Base-by-base conservation (phyloP, 2,888 invertebrate genomes). In the Hetaerina titia region DNA sequence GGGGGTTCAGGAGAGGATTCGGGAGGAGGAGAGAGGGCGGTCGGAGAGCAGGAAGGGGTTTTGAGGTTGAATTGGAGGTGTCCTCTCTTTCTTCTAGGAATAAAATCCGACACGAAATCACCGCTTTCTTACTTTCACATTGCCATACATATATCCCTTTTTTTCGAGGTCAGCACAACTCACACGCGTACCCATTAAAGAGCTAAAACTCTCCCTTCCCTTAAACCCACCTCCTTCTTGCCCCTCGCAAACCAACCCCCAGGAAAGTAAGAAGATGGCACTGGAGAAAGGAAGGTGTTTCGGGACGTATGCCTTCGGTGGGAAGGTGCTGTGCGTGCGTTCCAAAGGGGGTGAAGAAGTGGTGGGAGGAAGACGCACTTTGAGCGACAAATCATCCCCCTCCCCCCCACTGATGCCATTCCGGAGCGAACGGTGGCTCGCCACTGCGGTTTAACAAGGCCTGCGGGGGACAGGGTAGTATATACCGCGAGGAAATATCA, bases 361-460 rank as follows among this genome's bases (percentile, higher is more conserved):
- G 60, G 0, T 13, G 25, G 56, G 89, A 58, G n/a, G 89, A n/a
- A 8, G 22, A 1, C 89, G 81, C 81, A 56, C 89, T 13, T n/a
- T 15, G 4, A 22, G 5, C 89, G 13, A 74, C 56, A 45, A 92
- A 92, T 92, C 92, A 92, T 56, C 11, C 45, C 19, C 60, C 31
- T 45, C 45, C 45, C 45, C 1, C 45, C 45, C 45, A 45, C 45
- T 31, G n/a, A 5, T 31, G 31, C 13, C 31, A 81, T 81, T 31
- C 31, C 31, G 25, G 15, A 11, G 31, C 9, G 81, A 60, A 60
- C 60, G 11, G 45, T 45, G 45, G 31, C n/a, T 25, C 25, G 81
- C 81, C 31, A 81, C 81, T 31, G 81, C n/a, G 64, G 56, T 74
- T 56, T 17, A 92, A 92, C 74, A 90, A 90, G 64, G 45, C 63